Evolutionary conservation across 2,888 invertebrate genomes (phyloP), one percentile per base, ranked within the genome.

Genomic region (Sceliomorpha sp.): DNA sequence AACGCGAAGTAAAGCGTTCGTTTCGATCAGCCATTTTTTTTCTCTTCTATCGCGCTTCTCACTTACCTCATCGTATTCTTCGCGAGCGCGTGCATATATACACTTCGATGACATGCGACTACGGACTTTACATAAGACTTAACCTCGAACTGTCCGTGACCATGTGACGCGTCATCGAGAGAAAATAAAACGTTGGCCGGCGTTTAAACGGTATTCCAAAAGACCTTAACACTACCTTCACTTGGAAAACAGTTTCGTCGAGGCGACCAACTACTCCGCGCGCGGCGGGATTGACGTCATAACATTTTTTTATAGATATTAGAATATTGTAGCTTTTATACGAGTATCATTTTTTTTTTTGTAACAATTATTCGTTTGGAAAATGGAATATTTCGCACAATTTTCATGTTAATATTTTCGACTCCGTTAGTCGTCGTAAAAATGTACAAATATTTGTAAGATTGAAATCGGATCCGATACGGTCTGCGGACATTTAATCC

Each of bases 111-210:
- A 70, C 70, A 70, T 56, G 56, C 70, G 64, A 66, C 55, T 51
- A 56, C 53, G 51, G n/a, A 53, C 55, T 70, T 70, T 70, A 70
- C 64, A 50, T 70, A 70, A 70, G 70, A 64, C 51, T 59, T 63
- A 36, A 60, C 64, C 60, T 70, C 70, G 56, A 70, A 70, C 60
- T 60, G 60, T 70, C 64, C 70, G 51, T 70, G 70, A 70, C 70
- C 66, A 66, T 70, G 70, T 34, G 58, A 53, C 51, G 47, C 59
- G 58, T 53, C 69, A 64, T 39, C 59, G 27, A 27, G 42, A 55
- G 63, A 63, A 70, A 70, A 70, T 64, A 63, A 59, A 58, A 58
- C 58, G 58, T 53, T 42, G 29, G 12, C 24, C 62, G 48, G 29
- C 48, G 39, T 51, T 56, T 40, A 40, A 53, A 63, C 39, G 42